phyloP scores from a whole-genome alignment of 1,140 invertebrate species.

The Dolichoris vasculosae region DNA sequence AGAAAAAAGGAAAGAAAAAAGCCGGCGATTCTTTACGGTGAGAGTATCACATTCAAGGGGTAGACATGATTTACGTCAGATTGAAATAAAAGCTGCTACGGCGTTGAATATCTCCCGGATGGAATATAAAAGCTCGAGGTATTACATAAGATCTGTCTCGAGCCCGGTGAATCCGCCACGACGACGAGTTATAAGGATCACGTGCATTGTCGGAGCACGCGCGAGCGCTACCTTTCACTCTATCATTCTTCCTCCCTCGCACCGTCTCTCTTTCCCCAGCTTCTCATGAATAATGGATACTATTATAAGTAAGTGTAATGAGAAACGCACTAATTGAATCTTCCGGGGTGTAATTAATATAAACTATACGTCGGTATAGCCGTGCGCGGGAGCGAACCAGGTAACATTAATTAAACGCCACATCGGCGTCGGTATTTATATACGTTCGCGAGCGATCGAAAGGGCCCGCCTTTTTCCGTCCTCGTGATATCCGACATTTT shows the following conservation, averaged over 20 bases:
- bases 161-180: neutral
- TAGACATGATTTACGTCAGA: constrained; percentile 24
- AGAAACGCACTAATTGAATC: constrained; percentile 74
- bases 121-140: constrained; percentile 29
- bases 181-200: constrained; percentile 19
- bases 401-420: constrained; percentile 66
- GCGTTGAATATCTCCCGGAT: constrained; percentile 23
- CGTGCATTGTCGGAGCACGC: constrained; percentile 18
- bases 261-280: constrained; percentile 3
- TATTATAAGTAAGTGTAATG: constrained; percentile 71
- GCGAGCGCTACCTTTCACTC: constrained; percentile 9
- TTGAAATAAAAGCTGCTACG: constrained; percentile 26
- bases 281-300: constrained; percentile 72
- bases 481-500: constrained; percentile 33
- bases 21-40: neutral
- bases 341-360: constrained; percentile 73
- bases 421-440: constrained; percentile 51
- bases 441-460: neutral
- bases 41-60: neutral
- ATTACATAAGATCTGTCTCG: constrained; percentile 31
- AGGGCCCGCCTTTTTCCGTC: neutral
- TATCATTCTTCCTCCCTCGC: constrained; percentile 36
- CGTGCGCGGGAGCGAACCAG: constrained; percentile 53
- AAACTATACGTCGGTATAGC: constrained; percentile 63
- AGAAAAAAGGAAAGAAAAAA: too few relatives aligned